These are phyloP conservation scores for Teleogryllus oceanicus DNA, from an alignment of 2,888 invertebrate species.

Conservation along the genomic window DNA sequence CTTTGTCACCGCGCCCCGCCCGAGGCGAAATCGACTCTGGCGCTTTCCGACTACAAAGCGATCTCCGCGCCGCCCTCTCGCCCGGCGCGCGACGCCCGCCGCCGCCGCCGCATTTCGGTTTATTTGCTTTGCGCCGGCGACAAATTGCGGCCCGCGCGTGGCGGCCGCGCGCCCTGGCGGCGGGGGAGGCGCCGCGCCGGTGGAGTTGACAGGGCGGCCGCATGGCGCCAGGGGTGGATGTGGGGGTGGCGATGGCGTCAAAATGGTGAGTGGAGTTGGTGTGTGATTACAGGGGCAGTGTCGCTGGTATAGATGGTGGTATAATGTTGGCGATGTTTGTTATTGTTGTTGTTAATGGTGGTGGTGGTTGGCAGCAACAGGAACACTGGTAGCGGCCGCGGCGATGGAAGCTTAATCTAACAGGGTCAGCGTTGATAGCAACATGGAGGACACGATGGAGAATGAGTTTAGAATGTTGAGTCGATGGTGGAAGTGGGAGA, in stretches of 20 bases:
- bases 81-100: neutral
- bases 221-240: neutral
- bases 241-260: neutral
- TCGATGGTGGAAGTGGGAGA: too few species aligned
- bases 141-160: neutral
- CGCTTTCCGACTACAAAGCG: slow-evolving; percentile 8
- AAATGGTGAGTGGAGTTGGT: neutral
- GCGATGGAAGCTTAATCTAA: too few species aligned
- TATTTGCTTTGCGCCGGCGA: neutral
- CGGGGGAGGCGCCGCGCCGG: neutral
- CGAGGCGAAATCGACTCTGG: neutral
- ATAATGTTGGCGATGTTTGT: too few species aligned
- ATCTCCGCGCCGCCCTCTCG: neutral
- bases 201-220: neutral
- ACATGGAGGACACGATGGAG: too few species aligned
- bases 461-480: too few species aligned
- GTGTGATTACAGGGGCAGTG: neutral
- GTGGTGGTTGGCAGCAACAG: too few species aligned
- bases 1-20: neutral
- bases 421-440: too few species aligned
- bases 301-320: too few species aligned
- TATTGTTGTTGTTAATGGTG: too few species aligned
- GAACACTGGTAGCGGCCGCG: too few species aligned
- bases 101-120: neutral
- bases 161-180: neutral